phyloP scores from a whole-genome alignment of 1,140 invertebrate species.

The Drosophila saltans region DNA sequence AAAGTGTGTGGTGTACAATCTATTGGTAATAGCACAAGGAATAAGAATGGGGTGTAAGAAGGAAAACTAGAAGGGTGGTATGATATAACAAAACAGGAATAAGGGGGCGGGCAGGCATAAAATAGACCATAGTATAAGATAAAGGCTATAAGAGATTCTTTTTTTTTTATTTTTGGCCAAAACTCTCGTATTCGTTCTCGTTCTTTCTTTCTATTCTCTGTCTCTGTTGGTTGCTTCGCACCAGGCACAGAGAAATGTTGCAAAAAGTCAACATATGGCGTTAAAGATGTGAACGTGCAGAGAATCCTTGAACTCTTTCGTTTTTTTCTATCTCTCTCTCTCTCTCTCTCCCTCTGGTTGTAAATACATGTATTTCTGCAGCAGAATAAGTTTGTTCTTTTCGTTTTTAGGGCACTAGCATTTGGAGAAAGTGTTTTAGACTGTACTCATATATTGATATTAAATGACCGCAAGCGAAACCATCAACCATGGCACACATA shows the following conservation, averaged over 20 bases:
- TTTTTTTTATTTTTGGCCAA: background rate
- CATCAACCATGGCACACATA: background rate
- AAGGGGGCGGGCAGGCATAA: conserved; percentile 57
- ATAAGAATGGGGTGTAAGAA: conserved; percentile 27
- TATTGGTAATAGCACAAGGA: conserved; percentile 61
- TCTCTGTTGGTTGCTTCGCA: conserved; percentile 41
- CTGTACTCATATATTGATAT: conserved; percentile 8
- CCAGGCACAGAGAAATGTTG: conserved; percentile 8
- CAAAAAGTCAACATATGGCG: conserved; percentile 79
- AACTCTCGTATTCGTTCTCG: background rate
- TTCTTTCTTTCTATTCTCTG: conserved; percentile 19
- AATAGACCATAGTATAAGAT: conserved; percentile 75
- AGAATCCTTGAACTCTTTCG: conserved; percentile 68
- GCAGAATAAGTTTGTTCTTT: background rate
- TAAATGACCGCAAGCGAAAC: conserved; percentile 9
- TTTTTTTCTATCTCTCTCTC: background rate
- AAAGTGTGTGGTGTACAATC: conserved; percentile 75
- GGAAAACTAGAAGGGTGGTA: background rate
- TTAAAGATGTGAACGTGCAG: conserved; percentile 81
- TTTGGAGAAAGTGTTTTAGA: conserved; percentile 11
- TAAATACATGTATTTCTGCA: conserved; percentile 13
- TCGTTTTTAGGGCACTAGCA: background rate
- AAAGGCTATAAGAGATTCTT: conserved; percentile 59
- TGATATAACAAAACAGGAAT: conserved; percentile 19
- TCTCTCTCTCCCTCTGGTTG: background rate